Evolutionary conservation across 1,140 invertebrate genomes (phyloP), one percentile per base, ranked within the genome.

Genomic region (Elysia chlorotica): DNA sequence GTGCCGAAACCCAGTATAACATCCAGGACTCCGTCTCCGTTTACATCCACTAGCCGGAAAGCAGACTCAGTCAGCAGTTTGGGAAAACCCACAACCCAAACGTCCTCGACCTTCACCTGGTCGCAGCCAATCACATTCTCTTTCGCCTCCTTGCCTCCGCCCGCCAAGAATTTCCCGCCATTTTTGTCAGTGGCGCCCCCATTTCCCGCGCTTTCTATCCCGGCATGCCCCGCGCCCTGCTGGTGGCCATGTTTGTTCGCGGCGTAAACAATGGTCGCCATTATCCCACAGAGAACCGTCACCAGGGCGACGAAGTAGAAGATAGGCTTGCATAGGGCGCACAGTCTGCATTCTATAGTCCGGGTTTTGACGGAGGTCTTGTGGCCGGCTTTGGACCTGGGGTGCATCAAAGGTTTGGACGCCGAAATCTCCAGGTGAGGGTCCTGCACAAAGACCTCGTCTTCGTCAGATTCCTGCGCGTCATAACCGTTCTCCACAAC

Each of bases 1-100:
- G 93, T 93, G 57, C 92, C 93, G 85, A 93, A 95, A 75, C 93
- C 93, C 59, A 95, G 88, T 65, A 95, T 90, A 41, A 95, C 89
- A 87, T 96, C 94, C 37, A 91, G 88, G 28, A 93, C 80, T 35
- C 89, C 91, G 88, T 96, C 94, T 10, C 87, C 81, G 87, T 95
- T 93, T 0, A 95, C 89, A 86, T 95, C 93, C 31, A 91, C 86
- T 59, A 91, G 88, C 75, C 92, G 87, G 54, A 95, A 87, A 0
- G 93, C 90, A 38, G 93, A 92, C 87, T 95, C 93, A 10, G 93
- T 93, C 37, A 91, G 91, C 19, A 95, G 87, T 82, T 93, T 92
- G 17, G 93, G 91, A 81, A 95, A 90, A 54, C 91, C 91, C 73
- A 89, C 88, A 0, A 89, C 90, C 94, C 94, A 95, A 17, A 94